These are phyloP conservation scores for Siniperca scherzeri DNA, from an alignment of 2,797 vertebrate genomes.

Conservation along the genomic window DNA sequence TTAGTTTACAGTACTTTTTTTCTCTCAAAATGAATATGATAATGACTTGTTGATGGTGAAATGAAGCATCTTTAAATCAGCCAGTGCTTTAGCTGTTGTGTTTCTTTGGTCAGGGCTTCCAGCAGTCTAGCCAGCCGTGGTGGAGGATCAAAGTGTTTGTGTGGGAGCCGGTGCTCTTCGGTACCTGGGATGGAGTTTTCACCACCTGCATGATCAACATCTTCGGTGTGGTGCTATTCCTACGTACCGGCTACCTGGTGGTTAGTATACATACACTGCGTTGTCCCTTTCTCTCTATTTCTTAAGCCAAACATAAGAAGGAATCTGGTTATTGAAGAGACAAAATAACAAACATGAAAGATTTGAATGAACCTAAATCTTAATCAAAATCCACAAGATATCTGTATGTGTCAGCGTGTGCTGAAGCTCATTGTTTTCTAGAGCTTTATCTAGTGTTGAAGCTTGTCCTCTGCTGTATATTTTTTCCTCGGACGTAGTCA, in stretches of 20 bases:
- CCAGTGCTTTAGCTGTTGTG: neutral
- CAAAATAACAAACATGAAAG: neutral
- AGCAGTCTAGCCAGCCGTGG: conserved; percentile 90
- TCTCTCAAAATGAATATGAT: neutral
- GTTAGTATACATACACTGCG: conserved; percentile 81
- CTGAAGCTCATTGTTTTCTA: neutral
- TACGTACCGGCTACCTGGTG: conserved; percentile 97
- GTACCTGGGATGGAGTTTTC: conserved; percentile 98
- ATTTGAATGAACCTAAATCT: neutral
- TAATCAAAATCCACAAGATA: neutral
- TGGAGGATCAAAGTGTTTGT: conserved; percentile 96
- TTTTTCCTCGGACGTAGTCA: too few relatives aligned
- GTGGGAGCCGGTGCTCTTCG: conserved; percentile 97
- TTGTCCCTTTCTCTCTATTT: neutral
- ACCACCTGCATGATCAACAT: conserved; percentile 99
- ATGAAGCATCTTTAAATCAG: neutral
- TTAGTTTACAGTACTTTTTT: neutral
- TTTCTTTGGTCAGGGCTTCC: conserved; percentile 74
- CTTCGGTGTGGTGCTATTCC: conserved; percentile 97
- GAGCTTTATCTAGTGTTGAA: neutral
- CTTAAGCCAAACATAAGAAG: neutral
- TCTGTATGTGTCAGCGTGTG: neutral
- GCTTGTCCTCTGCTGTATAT: neutral
- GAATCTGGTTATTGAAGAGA: neutral
- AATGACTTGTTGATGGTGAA: neutral